Evolutionary conservation across 1,140 invertebrate genomes (phyloP), one percentile per base, ranked within the genome.

Genomic region (Camponotus pennsylvanicus): DNA sequence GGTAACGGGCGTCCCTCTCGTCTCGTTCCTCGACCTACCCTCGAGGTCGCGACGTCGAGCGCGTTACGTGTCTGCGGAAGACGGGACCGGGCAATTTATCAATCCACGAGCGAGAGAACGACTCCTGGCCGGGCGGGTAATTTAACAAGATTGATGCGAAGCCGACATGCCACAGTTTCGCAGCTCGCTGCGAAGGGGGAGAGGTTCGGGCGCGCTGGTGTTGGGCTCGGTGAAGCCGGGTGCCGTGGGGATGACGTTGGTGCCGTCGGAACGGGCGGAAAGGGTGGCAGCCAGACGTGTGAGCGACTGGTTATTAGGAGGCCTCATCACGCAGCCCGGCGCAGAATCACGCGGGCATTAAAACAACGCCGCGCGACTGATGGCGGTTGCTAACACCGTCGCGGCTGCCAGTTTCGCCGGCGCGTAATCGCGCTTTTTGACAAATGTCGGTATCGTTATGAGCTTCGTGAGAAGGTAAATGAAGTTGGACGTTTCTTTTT

Each of bases 71-170:
- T 92, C 91, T 93, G 91, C 88, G 90, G 83, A 92, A 92, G 92
- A 93, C 91, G 92, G 89, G 91, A 93, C 94, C 93, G 89, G 91
- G 94, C 93, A 95, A 95, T 95, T 95, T 95, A 95, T 95, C 94
- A 95, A 95, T 94, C 93, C 93, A 90, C 90, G 86, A 91, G 88
- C 85, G 91, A 92, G 92, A 93, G 92, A 93, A 93, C 91, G 93
- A 95, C 94, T 95, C 87, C 91, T 93, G 94, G 92, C 93, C 91
- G 89, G 93, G 92, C 91, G 93, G 94, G 94, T 94, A 95, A 95
- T 95, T 95, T 94, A 94, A 93, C 94, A 95, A 95, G 94, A 95
- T 95, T 95, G 94, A 95, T 95, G 94, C 89, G 91, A 93, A 92
- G 92, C 92, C 94, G 93, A 94, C 94, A 94, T 94, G 94, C 93